Percentiles rank a stretch among this genome's conserved stretches.
Evolutionary conservation across 2,888 invertebrate species (phyloP).

Genomic region (Netelia melanura): DNA sequence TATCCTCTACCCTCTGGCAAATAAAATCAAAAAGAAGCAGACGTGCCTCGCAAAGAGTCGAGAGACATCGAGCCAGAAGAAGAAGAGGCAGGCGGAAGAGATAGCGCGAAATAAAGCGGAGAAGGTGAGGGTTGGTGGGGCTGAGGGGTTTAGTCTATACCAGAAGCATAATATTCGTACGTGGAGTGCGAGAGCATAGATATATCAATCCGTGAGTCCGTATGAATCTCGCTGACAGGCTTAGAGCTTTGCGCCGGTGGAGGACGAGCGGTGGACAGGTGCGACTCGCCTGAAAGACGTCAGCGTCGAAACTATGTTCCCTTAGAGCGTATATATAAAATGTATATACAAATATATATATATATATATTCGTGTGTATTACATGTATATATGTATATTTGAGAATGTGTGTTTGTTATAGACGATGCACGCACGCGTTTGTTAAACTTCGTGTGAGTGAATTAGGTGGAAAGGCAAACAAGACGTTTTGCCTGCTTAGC

Average conservation of each 20-base stretch:
- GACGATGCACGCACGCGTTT: constrained; percentile 43
- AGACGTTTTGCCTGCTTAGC: constrained; percentile 70
- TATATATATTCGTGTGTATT: constrained; percentile 21
- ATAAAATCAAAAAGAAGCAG: constrained; percentile 17
- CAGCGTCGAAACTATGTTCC: constrained; percentile 59
- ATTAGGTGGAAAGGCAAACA: constrained; percentile 77
- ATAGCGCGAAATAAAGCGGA: constrained; percentile 24
- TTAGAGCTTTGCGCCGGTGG: constrained; percentile 75
- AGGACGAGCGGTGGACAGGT: constrained; percentile 77
- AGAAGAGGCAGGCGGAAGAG: constrained; percentile 47
- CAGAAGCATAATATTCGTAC: constrained; percentile 57
- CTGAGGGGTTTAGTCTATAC: background rate
- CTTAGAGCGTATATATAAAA: constrained; percentile 37
- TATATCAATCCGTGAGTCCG: constrained; percentile 78
- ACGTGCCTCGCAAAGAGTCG: constrained; percentile 10
- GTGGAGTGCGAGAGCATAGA: constrained; percentile 69
- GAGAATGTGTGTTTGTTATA: constrained; percentile 46
- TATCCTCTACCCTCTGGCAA: constrained; percentile 37
- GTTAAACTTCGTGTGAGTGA: constrained; percentile 67
- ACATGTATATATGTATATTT: background rate
- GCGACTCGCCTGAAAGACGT: constrained; percentile 77
- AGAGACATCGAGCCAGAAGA: constrained; percentile 48
- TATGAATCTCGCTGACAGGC: constrained; percentile 80
- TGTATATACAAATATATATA: background rate
- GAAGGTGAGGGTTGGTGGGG: background rate